A percentile compares a stretch with the other conserved stretches of the same genome.
These are phyloP conservation scores for Esperia sulphurella DNA, from an alignment of 2,888 invertebrate genomes.

Conservation along the genomic window DNA sequence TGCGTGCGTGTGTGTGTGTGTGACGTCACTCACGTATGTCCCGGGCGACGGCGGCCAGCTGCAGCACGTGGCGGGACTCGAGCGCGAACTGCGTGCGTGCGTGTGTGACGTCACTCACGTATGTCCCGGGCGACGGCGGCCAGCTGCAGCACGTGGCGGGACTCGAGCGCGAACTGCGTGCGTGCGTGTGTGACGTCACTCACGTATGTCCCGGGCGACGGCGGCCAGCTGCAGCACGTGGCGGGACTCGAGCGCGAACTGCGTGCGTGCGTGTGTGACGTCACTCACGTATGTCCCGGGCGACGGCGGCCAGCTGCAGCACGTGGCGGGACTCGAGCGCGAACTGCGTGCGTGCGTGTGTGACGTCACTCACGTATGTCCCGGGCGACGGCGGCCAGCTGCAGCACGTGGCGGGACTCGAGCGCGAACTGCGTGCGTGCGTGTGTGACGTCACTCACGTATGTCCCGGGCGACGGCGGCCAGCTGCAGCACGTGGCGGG, in stretches of 20 bases:
- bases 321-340: constrained; percentile 91
- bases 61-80: too few species aligned
- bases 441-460: constrained; percentile 45
- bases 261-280: not conserved
- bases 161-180: constrained; percentile 83
- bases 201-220: too few species aligned
- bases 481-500: constrained; percentile 88
- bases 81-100: too few species aligned
- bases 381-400: too few species aligned
- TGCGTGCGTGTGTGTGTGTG: not conserved
- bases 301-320: constrained; percentile 89
- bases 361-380: too few species aligned
- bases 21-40: too few species aligned
- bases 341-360: not conserved
- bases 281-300: constrained; percentile 80
- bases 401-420: too few species aligned
- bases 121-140: constrained; percentile 87
- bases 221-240: too few species aligned
- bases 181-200: too few species aligned
- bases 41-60: too few species aligned
- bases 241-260: too few species aligned
- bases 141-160: constrained; percentile 88
- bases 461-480: constrained; percentile 87
- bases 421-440: too few species aligned
- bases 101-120: constrained; percentile 45